Base-by-base conservation (phyloP, 2,888 invertebrate genomes). In the Drosophila setosimentum region DNA sequence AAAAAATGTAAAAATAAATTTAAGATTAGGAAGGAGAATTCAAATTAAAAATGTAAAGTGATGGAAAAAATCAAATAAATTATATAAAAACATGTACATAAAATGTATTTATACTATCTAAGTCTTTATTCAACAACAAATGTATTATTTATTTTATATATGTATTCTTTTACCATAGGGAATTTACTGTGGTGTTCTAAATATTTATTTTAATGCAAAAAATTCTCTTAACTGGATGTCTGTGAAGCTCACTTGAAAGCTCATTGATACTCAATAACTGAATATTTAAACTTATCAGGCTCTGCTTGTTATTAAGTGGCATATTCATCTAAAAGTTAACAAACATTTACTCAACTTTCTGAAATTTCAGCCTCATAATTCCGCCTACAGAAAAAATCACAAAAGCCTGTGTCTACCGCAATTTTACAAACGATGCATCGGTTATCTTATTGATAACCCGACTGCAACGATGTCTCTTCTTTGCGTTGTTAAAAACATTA, bases 281-380 rank as follows among this genome's bases (percentile, higher is more conserved):
- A 40, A 53, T 37, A 7, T 32, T 48, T 53, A 29, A 65, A 21
- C 57, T 16, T 49, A 49, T 76, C 72, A 48, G 42, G 61, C 24
- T 62, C 73, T 49, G n/a, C 60, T 55, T 55, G 62, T 75, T 78
- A 77, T 80, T 75, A 68, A 75, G 86, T 83, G 59, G 54, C 33
- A 21, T 30, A 24, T 37, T 30, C 33, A 73, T 33, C 18, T 40
- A 61, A 58, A 65, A 63, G 64, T 33, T 45, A 29, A 29, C 30
- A 21, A 35, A 70, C 45, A 49, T 33, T 53, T 53, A 57, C 21
- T 54, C n/a, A 24, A 29, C 24, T 65, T 63, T 45, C 16, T 27
- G 8, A 45, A 27, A 8, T 45, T 24, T 16, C 8, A 45, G 24
- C 2, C 16, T 1, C 45, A 45, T 16, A 16, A 45, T n/a, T n/a